A percentile compares a stretch with the other conserved stretches of the same genome.
Evolutionary conservation across 2,888 invertebrate genomes (phyloP).

Genomic region (Dryocosmus kuriphilus): DNA sequence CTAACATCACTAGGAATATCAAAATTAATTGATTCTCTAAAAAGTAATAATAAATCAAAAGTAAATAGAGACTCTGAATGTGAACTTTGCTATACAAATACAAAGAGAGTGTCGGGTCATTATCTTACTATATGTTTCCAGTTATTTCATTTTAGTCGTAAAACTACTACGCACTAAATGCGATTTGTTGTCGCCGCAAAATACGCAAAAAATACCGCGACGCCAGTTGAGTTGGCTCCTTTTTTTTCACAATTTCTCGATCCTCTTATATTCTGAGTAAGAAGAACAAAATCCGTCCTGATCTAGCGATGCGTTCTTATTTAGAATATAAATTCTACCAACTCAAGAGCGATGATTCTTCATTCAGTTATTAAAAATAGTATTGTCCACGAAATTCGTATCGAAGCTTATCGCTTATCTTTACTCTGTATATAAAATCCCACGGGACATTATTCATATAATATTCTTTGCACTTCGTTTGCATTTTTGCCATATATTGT

Average conservation of each 20-base stretch:
- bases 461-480: slow-evolving; percentile 23
- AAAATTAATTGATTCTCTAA: neutral
- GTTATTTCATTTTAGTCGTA: slow-evolving; percentile 66
- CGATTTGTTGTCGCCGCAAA: slow-evolving; percentile 30
- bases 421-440: slow-evolving; percentile 12
- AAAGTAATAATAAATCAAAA: neutral
- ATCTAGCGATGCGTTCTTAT: neutral
- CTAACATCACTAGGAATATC: neutral
- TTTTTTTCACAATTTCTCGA: neutral
- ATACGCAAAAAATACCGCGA: slow-evolving; percentile 17
- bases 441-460: slow-evolving; percentile 11
- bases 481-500: neutral
- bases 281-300: neutral
- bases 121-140: slow-evolving; percentile 67
- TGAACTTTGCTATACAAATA: slow-evolving; percentile 64
- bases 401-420: neutral
- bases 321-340: neutral
- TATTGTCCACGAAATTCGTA: slow-evolving; percentile 32
- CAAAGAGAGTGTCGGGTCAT: slow-evolving; percentile 41
- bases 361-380: slow-evolving; percentile 28
- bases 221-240: slow-evolving; percentile 8
- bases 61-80: slow-evolving; percentile 56
- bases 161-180: slow-evolving; percentile 31
- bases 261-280: neutral
- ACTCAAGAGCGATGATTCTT: slow-evolving; percentile 24